Evolutionary conservation across 1,140 invertebrate species (phyloP), one percentile per base, ranked within the genome.

Genomic region (Rhysida immarginata): DNA sequence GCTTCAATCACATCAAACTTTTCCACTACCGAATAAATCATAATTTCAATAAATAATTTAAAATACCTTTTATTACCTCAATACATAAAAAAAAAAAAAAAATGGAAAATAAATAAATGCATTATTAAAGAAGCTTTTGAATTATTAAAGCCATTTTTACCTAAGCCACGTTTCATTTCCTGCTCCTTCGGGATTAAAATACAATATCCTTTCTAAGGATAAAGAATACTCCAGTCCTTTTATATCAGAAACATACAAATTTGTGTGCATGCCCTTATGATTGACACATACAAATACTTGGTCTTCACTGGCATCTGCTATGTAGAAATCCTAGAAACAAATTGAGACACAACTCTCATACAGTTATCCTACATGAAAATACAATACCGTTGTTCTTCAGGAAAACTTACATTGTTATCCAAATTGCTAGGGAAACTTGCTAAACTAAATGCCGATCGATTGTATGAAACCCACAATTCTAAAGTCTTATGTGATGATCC

Each of bases 91-190:
- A n/a, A n/a, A n/a, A n/a, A n/a, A n/a, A n/a, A n/a, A n/a, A n/a
- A n/a, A n/a, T n/a, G n/a, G n/a, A n/a, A n/a, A n/a, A n/a, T n/a
- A n/a, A n/a, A n/a, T n/a, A n/a, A n/a, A n/a, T n/a, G n/a, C n/a
- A n/a, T n/a, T n/a, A n/a, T n/a, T n/a, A n/a, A n/a, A n/a, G n/a
- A n/a, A n/a, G n/a, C n/a, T n/a, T n/a, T n/a, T n/a, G n/a, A n/a
- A n/a, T n/a, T n/a, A n/a, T n/a, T n/a, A n/a, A n/a, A n/a, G n/a
- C n/a, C n/a, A n/a, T n/a, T n/a, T n/a, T 81, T 76, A 89, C 85
- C 81, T 82, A 0, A 92, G 66, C 85, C 87, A 90, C 45, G 83
- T 83, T 29, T 82, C 75, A 61, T 81, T 81, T 80, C 82, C 87
- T 13, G 84, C 84, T 1, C 71, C 76, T 63, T 85, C 82, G 0